These are phyloP conservation scores for Sarcophilus harrisii DNA, from an alignment of 2,797 vertebrate species.

Conservation along the genomic window DNA sequence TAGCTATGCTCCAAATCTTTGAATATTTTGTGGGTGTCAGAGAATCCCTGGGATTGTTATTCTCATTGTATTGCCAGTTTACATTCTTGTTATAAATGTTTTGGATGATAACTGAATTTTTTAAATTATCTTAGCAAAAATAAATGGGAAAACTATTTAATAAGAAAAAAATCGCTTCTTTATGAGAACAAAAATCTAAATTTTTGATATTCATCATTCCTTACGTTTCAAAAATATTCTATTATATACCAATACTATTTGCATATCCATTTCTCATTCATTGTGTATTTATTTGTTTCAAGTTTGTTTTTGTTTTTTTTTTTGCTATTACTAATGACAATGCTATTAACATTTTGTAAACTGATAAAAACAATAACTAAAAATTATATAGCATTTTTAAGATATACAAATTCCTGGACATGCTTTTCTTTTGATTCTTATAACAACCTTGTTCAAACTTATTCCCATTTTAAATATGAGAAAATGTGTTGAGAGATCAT, in stretches of 20 bases:
- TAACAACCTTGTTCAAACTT: not conserved
- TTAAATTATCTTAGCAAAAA: not conserved
- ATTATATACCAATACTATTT: not conserved
- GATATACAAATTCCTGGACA: not conserved
- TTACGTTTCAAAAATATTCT: not conserved
- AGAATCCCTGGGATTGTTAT: not conserved
- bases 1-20: not conserved
- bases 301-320: not conserved
- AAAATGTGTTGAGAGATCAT: not conserved
- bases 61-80: not conserved
- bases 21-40: not conserved
- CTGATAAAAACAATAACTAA: not conserved
- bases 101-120: not conserved
- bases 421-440: not conserved
- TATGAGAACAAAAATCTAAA: not conserved
- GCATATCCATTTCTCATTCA: not conserved
- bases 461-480: not conserved
- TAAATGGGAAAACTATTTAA: not conserved
- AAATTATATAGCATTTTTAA: not conserved
- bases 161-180: not conserved
- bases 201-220: not conserved
- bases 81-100: not conserved
- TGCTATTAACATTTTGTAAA: not conserved
- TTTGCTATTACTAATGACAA: not conserved
- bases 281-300: not conserved